Evolutionary conservation across 2,113 vertebrate species (phyloP), one percentile per base, ranked within the genome.

Genomic region (Himantopus leucocephalus): DNA sequence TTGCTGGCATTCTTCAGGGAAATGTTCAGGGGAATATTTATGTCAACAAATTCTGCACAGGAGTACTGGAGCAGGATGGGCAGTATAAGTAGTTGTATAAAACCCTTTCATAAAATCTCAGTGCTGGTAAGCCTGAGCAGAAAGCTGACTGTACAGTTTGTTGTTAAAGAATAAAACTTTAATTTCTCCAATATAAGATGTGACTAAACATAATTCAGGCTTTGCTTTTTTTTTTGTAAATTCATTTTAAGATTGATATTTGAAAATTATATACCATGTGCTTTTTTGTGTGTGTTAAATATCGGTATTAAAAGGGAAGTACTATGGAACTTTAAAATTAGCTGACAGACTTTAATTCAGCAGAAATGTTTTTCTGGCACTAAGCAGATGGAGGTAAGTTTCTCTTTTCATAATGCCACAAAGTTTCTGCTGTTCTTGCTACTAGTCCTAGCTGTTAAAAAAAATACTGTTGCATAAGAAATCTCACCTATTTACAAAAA

Each of bases 361-460:
- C 67, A 75, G 88, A 63, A 88, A n/a, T 88, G 45, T 50, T 89
- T 95, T 86, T 76, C 39, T 92, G 81, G 18, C 41, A 59, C 26
- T 92, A 84, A 89, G 73, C 76, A 92, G 29, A 15, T 55, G 37
- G 66, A 96, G 91, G 95, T 96, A 95, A 96, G 94, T 96, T 58
- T 77, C 27, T 73, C 41, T 68, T 48, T 56, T 63, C 14, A 4
- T 70, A 74, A 48, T 55, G 41, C 30, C 43, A 41, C 19, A 45
- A 22, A 48, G 11, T 66, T 91, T 82, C 41, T 83, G 6, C 58
- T 66, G 5, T 13, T 75, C 0, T 1, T 93, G 19, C 55, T 78
- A 12, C 10, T 78, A 50, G 63, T 71, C 13, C 43, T 86, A 41
- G 37, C 41, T 75, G 41, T 58, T 80, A 23, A 59, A 91, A 47